Evolutionary conservation across 2,888 invertebrate species (phyloP), one percentile per base, ranked within the genome.

Genomic region (Catocala nupta): DNA sequence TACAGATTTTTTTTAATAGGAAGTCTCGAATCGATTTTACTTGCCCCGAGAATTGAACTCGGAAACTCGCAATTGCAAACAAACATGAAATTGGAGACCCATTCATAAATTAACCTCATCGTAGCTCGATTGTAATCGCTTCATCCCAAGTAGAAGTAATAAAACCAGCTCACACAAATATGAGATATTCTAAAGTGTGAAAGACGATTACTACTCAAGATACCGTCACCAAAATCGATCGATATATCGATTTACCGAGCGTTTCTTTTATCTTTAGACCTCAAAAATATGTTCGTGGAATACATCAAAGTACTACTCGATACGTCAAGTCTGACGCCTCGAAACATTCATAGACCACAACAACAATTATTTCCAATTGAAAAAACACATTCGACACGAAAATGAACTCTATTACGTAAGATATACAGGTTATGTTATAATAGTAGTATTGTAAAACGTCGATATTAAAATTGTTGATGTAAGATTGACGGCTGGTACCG

Each of bases 401-500:
- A 82, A 56, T 82, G 65, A 78, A 83, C 86, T 79, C 78, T 88
- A 78, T 68, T 59, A 62, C 75, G 59, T 62, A 42, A 54, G 80
- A 47, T 65, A 73, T 86, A 86, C 71, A 81, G 77, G 63, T 70
- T 72, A 70, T 71, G 71, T 76, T 75, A 76, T 79, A 73, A 73
- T 79, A 73, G 80, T 82, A 81, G 76, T 69, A 81, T 79, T 74
- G 78, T 78, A 82, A 78, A 82, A 75, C 78, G 64, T 83, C 77
- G 80, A 77, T 81, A 78, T 81, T 82, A 81, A 84, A 80, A 78
- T 85, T 73, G 88, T 88, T 88, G 90, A 90, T 89, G 83, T 65
- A 78, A 89, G 90, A 90, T 90, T 90, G 90, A 91, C 90, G 87
- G 84, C 73, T 82, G 79, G 77, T 83, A 84, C 91, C 90, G 90